phyloP scores from a whole-genome alignment of 2,797 vertebrate genomes.

The Halcyon leucocephala region DNA sequence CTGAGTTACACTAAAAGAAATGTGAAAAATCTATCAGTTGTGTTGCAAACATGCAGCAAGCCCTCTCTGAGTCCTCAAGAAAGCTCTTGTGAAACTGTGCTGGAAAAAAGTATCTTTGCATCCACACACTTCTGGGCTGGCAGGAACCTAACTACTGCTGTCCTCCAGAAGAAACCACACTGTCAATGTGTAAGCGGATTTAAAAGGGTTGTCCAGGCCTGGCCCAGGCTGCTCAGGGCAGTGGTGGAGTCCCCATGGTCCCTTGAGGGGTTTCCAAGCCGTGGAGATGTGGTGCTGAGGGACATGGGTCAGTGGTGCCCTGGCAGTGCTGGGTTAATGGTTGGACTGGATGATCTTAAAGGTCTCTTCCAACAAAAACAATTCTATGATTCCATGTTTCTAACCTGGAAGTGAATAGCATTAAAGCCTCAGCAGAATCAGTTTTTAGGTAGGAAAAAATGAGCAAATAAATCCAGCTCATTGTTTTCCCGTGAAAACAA shows the following conservation, averaged over 20 bases:
- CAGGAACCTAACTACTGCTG: neutral
- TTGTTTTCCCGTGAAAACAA: no score
- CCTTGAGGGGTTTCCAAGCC: no score
- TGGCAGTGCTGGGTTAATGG: neutral
- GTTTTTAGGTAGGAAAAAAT: no score
- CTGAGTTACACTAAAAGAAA: neutral
- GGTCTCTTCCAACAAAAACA: neutral
- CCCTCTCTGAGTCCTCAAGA: neutral
- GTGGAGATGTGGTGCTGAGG: no score
- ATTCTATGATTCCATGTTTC: neutral
- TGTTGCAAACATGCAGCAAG: neutral
- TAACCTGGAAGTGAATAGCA: no score
- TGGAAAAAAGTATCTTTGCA: neutral
- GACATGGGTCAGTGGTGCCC: no score
- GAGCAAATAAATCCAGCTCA: no score
- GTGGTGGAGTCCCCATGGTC: no score
- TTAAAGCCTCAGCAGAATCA: no score
- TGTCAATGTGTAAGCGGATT: neutral
- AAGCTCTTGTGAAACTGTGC: neutral
- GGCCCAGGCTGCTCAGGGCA: no score
- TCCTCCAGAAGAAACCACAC: neutral
- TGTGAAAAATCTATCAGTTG: neutral
- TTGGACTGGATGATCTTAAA: neutral
- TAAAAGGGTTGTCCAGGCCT: neutral
- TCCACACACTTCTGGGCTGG: neutral